Evolutionary conservation across 1,140 invertebrate genomes (phyloP), one percentile per base, ranked within the genome.

Genomic region (Lethrus apterus): DNA sequence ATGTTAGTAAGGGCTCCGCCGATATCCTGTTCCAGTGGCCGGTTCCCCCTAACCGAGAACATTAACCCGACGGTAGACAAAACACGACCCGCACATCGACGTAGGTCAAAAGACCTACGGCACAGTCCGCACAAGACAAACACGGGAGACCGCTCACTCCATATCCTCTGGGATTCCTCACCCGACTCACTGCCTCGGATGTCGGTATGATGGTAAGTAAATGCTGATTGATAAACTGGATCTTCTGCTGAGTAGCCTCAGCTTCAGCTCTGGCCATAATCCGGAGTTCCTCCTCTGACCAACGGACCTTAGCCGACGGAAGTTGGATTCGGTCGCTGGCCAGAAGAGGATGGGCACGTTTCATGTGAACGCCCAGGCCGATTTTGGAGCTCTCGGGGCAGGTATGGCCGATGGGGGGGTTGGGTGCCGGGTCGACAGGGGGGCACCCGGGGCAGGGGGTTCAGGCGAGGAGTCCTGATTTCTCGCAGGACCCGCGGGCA

Each of bases 371-470:
- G 5, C 31, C 31, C 4, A 33, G 31, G 31, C 31, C 31, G 5
- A 7, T 7, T 8, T 9, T 4, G 31, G 31, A n/a, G n/a, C n/a
- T 49, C 36, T 2, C 50, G n/a, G n/a, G n/a, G n/a, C n/a, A n/a
- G n/a, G n/a, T n/a, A n/a, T n/a, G n/a, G n/a, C n/a, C n/a, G n/a
- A n/a, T n/a, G n/a, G n/a, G n/a, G n/a, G n/a, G n/a, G n/a, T n/a
- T n/a, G n/a, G n/a, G n/a, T n/a, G n/a, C n/a, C n/a, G n/a, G n/a
- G n/a, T n/a, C n/a, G n/a, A n/a, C n/a, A n/a, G n/a, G n/a, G n/a
- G n/a, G n/a, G n/a, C n/a, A n/a, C n/a, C n/a, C n/a, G n/a, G n/a
- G n/a, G n/a, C n/a, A n/a, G n/a, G n/a, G n/a, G n/a, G n/a, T n/a
- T n/a, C n/a, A n/a, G n/a, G n/a, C n/a, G n/a, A n/a, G n/a, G n/a